A percentile compares a stretch with the other conserved stretches of the same genome.
Conservation (phyloP, 2,888 invertebrate genomes). For the Monoplex corrugatus region DNA sequence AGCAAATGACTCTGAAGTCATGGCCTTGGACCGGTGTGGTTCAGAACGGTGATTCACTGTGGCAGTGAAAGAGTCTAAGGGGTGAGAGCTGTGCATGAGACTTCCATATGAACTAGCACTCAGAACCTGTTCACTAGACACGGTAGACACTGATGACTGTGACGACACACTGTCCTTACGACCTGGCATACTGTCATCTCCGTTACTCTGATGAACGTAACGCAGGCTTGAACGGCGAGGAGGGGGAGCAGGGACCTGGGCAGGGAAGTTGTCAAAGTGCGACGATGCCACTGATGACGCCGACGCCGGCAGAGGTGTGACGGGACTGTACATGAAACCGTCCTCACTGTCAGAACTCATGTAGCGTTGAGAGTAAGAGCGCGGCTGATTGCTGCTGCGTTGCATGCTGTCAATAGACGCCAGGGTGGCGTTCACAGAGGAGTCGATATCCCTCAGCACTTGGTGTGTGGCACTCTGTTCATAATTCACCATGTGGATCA, state of each 20-base stretch:
- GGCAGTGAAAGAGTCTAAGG: not conserved
- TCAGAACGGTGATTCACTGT: not conserved
- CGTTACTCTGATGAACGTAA: not conserved
- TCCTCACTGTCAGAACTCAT: conserved; percentile 49
- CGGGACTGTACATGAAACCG: conserved; percentile 58
- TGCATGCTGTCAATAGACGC: conserved; percentile 66
- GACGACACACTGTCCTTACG: conserved; percentile 79
- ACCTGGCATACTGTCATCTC: conserved; percentile 59
- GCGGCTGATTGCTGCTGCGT: conserved; percentile 13
- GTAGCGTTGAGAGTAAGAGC: conserved; percentile 58
- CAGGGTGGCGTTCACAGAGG: conserved; percentile 74
- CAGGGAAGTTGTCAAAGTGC: not conserved
- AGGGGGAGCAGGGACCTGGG: not conserved
- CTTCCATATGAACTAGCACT: not conserved
- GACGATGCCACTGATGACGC: conserved; percentile 61
- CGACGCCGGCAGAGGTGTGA: conserved; percentile 56
- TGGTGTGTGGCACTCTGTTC: conserved; percentile 73
- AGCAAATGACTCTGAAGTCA: conserved; percentile 77
- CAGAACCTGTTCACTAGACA: conserved; percentile 67
- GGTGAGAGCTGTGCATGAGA: conserved; percentile 8
- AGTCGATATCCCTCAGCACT: conserved; percentile 77
- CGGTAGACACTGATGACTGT: conserved; percentile 78
- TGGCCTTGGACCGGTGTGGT: conserved; percentile 4
- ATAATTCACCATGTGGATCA: conserved; percentile 69
- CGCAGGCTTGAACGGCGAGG: conserved; percentile 27